Evolutionary conservation across 2,888 invertebrate genomes (phyloP).

Genomic region (Cynaeus angustus): DNA sequence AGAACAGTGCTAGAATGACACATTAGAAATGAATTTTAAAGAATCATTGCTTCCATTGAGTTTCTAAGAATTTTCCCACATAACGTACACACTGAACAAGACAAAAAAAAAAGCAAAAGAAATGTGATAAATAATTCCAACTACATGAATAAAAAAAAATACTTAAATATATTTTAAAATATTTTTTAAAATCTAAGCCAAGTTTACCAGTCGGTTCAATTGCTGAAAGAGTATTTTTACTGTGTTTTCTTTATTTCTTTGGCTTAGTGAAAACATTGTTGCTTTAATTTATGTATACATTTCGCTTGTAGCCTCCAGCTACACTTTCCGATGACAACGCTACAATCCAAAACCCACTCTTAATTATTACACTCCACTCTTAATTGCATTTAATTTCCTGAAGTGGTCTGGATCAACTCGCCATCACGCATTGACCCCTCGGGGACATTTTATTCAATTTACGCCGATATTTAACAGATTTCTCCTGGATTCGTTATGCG

Average conservation of each 20-base stretch:
- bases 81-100: too few species aligned
- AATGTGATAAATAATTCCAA: background rate
- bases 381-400: slow-evolving; percentile 48
- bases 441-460: slow-evolving; percentile 47
- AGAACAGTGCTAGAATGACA: slow-evolving; percentile 16
- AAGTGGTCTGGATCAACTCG: slow-evolving; percentile 46
- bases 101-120: background rate
- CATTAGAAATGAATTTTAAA: slow-evolving; percentile 18
- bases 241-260: too few species aligned
- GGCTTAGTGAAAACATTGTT: background rate
- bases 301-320: background rate
- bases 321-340: slow-evolving; percentile 11
- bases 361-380: slow-evolving; percentile 41
- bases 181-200: too few species aligned
- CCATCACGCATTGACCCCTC: slow-evolving; percentile 43
- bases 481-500: slow-evolving; percentile 34
- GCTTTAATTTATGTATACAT: slow-evolving; percentile 7
- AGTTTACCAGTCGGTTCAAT: background rate
- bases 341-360: slow-evolving; percentile 21
- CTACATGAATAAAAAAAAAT: too few species aligned
- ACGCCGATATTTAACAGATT: slow-evolving; percentile 50
- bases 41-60: slow-evolving; percentile 16
- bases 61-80: slow-evolving; percentile 10
- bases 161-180: too few species aligned
- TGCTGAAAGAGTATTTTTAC: background rate